Conservation (phyloP, 2,888 invertebrate genomes). For the Parelbella ahira region DNA sequence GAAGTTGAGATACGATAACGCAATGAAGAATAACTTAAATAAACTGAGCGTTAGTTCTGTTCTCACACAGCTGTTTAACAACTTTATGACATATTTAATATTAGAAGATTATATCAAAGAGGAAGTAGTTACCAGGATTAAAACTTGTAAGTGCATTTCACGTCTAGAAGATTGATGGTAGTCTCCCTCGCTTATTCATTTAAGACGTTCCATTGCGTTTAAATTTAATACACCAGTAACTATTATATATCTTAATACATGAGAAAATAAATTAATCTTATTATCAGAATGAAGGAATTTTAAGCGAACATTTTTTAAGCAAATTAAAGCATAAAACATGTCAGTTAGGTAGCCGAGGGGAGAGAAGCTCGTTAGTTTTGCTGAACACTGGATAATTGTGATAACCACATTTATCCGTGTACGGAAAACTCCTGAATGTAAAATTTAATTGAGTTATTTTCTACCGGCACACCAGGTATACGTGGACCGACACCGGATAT, state of each 20-base stretch:
- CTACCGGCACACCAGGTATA: constrained; percentile 38
- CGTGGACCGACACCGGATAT: constrained; percentile 8
- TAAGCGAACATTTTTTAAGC: background rate
- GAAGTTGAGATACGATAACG: no score
- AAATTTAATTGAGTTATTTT: constrained; percentile 69
- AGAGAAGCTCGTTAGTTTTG: constrained; percentile 45
- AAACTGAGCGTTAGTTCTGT: no score
- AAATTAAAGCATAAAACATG: constrained; percentile 5
- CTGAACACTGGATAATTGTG: constrained; percentile 64
- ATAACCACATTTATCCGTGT: constrained; percentile 65
- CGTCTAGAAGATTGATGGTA: constrained; percentile 8
- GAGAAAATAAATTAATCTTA: background rate
- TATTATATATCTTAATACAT: no score
- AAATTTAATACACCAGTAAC: background rate
- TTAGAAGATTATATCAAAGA: constrained; percentile 4
- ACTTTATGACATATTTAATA: constrained; percentile 2
- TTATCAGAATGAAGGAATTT: background rate
- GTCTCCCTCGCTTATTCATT: constrained; percentile 2
- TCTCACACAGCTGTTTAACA: no score
- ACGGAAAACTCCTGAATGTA: constrained; percentile 58
- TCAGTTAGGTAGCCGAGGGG: constrained; percentile 1
- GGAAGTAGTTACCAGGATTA: constrained; percentile 5
- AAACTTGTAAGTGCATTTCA: constrained; percentile 5
- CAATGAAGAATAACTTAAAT: no score
- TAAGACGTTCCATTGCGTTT: constrained; percentile 3